phyloP scores from a whole-genome alignment of 23 tunicate genomes.

The Oikopleura dioica region DNA sequence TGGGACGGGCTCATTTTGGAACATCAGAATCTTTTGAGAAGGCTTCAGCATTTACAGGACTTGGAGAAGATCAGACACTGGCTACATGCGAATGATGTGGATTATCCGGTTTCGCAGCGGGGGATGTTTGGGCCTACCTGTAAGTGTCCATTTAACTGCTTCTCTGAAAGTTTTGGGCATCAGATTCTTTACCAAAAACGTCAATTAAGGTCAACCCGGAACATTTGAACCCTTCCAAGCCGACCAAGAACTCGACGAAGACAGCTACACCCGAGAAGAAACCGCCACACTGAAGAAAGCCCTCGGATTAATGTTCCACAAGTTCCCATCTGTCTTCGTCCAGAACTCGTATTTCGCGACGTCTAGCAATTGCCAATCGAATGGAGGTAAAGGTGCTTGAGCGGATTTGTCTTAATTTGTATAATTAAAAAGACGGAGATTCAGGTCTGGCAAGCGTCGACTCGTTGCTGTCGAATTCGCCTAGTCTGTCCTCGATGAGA shows the following conservation, averaged over 20 bases:
- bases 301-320: background rate
- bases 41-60: slow-evolving; percentile 4
- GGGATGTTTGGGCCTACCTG: background rate
- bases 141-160: too few relatives aligned
- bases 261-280: background rate
- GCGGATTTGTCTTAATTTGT: too few relatives aligned
- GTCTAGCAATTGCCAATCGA: too few relatives aligned
- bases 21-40: background rate
- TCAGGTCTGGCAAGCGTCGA: slow-evolving; percentile 10
- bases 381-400: too few relatives aligned
- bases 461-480: background rate
- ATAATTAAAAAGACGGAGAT: slow-evolving; percentile 14
- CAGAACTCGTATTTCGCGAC: too few relatives aligned
- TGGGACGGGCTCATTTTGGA: slow-evolving; percentile 9
- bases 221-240: too few relatives aligned
- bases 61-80: background rate
- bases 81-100: background rate
- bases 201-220: too few relatives aligned
- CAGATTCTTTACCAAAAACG: too few relatives aligned
- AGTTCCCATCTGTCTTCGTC: background rate
- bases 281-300: background rate
- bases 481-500: background rate
- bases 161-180: too few relatives aligned
- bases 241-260: too few relatives aligned
- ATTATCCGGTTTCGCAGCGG: background rate